Percentiles rank a stretch among this genome's conserved stretches.
phyloP scores from a whole-genome alignment of 1,140 invertebrate genomes.

The Zaprionus ornatus region DNA sequence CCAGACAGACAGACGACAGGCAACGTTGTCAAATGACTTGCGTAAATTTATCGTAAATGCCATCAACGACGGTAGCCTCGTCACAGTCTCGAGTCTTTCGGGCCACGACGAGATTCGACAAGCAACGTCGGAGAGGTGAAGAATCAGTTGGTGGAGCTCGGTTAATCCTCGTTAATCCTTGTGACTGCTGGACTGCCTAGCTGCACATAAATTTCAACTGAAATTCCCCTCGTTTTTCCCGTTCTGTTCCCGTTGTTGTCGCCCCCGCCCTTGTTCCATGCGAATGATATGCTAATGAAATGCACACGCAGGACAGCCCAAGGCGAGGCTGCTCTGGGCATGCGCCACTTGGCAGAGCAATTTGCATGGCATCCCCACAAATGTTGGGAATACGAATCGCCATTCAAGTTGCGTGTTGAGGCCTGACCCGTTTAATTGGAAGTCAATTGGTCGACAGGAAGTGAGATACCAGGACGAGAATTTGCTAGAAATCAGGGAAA shows the following conservation, averaged over 20 bases:
- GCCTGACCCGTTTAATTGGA: constrained; percentile 76
- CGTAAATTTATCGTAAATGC: constrained; percentile 83
- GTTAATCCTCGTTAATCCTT: constrained; percentile 79
- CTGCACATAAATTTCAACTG: constrained; percentile 64
- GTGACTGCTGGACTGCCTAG: constrained; percentile 26
- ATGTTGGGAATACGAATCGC: background rate
- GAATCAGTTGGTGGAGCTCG: constrained; percentile 24
- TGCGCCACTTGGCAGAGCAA: constrained; percentile 42
- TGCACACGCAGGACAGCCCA: constrained; percentile 60
- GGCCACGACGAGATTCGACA: constrained; percentile 31
- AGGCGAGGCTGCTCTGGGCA: constrained; percentile 26
- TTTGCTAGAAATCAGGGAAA: background rate
- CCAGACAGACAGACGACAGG: constrained; percentile 24
- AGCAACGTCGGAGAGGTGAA: constrained; percentile 1
- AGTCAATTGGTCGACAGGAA: constrained; percentile 62
- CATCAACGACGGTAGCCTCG: constrained; percentile 62
- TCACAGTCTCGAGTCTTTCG: constrained; percentile 7
- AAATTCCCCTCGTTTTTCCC: constrained; percentile 24
- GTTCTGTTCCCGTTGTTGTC: constrained; percentile 28
- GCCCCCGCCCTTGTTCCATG: constrained; percentile 15
- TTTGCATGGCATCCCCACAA: constrained; percentile 14
- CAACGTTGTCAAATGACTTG: constrained; percentile 82
- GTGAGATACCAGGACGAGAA: constrained; percentile 16
- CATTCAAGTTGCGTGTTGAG: constrained; percentile 28
- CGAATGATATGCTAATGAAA: constrained; percentile 73